A percentile compares a stretch with the other conserved stretches of the same genome.
phyloP scores from a whole-genome alignment of 2,797 vertebrate species.

The Bradypus variegatus region DNA sequence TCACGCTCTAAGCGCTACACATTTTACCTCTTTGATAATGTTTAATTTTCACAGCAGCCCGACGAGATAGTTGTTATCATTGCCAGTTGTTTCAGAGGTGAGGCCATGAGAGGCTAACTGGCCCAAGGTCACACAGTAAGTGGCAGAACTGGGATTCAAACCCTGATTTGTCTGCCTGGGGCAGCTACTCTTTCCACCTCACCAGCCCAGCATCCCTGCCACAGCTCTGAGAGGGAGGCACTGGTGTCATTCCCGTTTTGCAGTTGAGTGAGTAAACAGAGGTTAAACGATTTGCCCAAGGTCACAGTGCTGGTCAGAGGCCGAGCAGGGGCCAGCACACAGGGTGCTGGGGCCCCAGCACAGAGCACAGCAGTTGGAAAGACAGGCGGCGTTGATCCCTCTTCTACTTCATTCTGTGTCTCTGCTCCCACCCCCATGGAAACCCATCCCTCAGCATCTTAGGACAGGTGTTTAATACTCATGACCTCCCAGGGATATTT shows the following conservation, averaged over 20 bases:
- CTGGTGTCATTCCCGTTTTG: not conserved
- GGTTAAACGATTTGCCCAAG: not conserved
- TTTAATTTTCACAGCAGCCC: not conserved
- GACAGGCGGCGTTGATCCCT: not conserved
- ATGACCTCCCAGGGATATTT: not conserved
- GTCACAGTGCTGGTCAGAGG: not conserved
- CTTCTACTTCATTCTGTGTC: not conserved
- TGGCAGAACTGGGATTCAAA: not conserved
- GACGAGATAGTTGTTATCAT: not conserved
- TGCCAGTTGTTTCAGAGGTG: not conserved
- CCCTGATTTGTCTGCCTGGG: not conserved
- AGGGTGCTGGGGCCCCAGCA: not conserved
- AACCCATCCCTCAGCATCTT: not conserved
- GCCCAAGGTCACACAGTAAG: not conserved
- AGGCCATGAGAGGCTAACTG: not conserved
- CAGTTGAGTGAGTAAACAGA: not conserved
- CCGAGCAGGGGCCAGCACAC: not conserved
- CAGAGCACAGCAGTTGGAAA: slow-evolving; percentile 10
- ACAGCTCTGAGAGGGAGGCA: not conserved
- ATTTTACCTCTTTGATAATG: not conserved
- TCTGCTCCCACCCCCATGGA: not conserved
- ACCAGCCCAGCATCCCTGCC: not conserved
- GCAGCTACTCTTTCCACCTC: not conserved
- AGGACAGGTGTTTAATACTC: not conserved
- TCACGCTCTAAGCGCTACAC: not conserved